Evolutionary conservation across 2,113 vertebrate genomes (phyloP).

Genomic region (Alectura lathami): DNA sequence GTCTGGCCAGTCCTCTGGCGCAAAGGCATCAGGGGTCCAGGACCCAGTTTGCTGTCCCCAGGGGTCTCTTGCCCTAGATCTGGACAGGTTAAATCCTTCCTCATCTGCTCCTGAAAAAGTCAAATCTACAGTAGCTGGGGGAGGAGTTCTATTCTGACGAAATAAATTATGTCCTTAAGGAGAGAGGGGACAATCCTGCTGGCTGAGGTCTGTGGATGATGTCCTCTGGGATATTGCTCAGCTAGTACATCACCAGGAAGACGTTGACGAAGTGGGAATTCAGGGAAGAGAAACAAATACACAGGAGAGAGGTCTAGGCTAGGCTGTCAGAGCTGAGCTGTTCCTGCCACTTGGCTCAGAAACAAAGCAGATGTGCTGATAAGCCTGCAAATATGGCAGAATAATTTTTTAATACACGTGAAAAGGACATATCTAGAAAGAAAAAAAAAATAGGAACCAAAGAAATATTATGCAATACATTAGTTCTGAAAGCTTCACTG

Average conservation of each 20-base stretch:
- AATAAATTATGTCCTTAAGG: neutral
- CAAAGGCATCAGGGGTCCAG: neutral
- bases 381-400: neutral
- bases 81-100: neutral
- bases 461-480: neutral
- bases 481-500: neutral
- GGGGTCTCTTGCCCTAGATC: neutral
- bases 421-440: neutral
- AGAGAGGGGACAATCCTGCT: neutral
- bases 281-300: neutral
- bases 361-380: neutral
- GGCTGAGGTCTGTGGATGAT: neutral
- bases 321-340: neutral
- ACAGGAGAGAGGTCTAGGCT: neutral
- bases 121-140: accelerated
- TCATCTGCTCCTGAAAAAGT: neutral
- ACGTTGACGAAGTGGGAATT: neutral
- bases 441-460: neutral
- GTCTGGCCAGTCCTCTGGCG: neutral
- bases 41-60: neutral
- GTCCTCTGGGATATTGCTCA: neutral
- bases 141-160: neutral
- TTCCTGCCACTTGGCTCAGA: neutral
- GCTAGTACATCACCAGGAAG: neutral
- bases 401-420: neutral